Evolutionary conservation across 2,797 vertebrate species (phyloP).

Genomic region (Peromyscus eremicus): DNA sequence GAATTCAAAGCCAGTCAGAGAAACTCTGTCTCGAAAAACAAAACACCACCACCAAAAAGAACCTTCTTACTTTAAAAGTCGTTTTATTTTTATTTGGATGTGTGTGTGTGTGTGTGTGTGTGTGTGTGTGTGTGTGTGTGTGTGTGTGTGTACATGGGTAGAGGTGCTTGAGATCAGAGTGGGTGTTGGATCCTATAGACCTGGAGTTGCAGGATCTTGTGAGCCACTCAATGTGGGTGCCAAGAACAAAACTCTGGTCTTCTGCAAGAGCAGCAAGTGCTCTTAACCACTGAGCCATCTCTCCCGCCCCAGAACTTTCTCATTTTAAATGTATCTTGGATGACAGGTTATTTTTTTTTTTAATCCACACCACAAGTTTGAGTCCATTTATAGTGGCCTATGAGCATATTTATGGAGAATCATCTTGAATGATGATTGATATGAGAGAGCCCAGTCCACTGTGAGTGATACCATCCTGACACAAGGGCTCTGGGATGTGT

Average conservation of each 20-base stretch:
- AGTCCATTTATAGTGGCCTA: background rate
- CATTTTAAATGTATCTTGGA: constrained; percentile 73
- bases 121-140: too few species aligned
- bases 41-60: background rate
- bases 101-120: background rate
- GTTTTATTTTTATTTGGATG: background rate
- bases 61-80: background rate
- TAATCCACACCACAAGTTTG: background rate
- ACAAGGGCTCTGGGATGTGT: background rate
- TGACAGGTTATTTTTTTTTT: constrained; percentile 61
- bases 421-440: background rate
- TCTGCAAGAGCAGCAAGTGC: background rate
- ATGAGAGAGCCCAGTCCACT: background rate
- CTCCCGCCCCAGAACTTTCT: background rate
- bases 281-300: background rate
- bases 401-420: background rate
- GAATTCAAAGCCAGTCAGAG: background rate
- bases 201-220: background rate
- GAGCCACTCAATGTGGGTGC: background rate
- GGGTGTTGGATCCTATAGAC: background rate
- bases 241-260: background rate
- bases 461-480: background rate
- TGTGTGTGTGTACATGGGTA: background rate
- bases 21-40: background rate
- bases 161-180: background rate